Conservation (phyloP, 2,797 vertebrate genomes). For the Leptoclinus maculatus region DNA sequence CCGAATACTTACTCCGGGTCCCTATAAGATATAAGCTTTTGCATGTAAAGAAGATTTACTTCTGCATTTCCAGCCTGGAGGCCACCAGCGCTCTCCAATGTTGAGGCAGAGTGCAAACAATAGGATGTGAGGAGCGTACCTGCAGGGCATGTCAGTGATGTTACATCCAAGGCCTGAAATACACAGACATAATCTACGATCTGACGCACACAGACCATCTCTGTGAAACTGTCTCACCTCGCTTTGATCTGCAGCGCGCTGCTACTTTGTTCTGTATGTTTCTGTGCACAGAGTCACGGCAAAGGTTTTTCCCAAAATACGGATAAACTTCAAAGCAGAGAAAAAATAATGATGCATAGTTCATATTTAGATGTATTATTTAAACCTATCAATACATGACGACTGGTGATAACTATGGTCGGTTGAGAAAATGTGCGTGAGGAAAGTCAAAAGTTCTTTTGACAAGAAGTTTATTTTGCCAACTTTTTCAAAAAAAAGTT, state of each 20-base stretch:
- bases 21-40: background rate
- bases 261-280: constrained; percentile 57
- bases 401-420: constrained; percentile 17
- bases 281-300: constrained; percentile 41
- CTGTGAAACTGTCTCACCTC: constrained; percentile 41
- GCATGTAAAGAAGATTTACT: background rate
- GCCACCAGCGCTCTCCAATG: constrained; percentile 3
- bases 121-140: constrained; percentile 31
- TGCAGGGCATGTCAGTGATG: constrained; percentile 43
- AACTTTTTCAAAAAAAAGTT: background rate
- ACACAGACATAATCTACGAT: constrained; percentile 52
- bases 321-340: constrained; percentile 71
- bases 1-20: background rate
- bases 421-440: background rate
- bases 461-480: constrained; percentile 2
- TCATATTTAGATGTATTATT: constrained; percentile 70
- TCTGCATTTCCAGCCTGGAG: constrained; percentile 1
- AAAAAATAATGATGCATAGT: constrained; percentile 63
- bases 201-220: constrained; percentile 46
- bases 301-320: constrained; percentile 45
- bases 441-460: constrained; percentile 23
- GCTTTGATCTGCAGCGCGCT: constrained; percentile 68
- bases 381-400: constrained; percentile 56
- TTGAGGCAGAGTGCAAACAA: constrained; percentile 38
- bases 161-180: constrained; percentile 30